phyloP scores from a whole-genome alignment of 2,113 vertebrate species.

The Ornithorhynchus anatinus region DNA sequence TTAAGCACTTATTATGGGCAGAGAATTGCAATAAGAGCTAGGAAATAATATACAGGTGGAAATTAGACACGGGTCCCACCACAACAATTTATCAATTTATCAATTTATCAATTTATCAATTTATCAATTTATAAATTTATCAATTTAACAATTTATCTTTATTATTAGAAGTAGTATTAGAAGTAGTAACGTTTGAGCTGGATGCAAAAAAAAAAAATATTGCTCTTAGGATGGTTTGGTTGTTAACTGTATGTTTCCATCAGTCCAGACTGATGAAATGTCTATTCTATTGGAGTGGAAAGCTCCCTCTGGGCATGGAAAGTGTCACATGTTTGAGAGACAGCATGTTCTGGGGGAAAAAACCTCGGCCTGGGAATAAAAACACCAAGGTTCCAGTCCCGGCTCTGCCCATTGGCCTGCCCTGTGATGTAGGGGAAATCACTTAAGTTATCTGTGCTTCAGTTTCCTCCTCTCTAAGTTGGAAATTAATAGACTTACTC shows the following conservation, averaged over 20 bases:
- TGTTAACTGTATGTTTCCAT: conserved; percentile 54
- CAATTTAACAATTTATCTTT: no score
- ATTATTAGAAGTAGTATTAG: no score
- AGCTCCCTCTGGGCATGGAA: background rate
- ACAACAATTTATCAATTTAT: no score
- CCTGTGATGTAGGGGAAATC: background rate
- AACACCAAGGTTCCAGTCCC: background rate
- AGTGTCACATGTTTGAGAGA: background rate
- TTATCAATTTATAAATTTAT: no score
- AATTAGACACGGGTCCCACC: no score
- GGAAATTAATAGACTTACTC: background rate
- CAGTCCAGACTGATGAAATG: no score
- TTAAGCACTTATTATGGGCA: no score
- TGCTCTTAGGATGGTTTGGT: conserved; percentile 53
- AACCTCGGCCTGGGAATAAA: background rate
- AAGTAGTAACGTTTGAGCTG: conserved; percentile 7
- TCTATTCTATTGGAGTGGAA: no score
- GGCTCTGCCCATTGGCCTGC: background rate
- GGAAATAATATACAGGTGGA: no score
- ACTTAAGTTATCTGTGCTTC: background rate
- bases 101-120: no score
- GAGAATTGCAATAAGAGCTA: no score
- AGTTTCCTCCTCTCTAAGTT: background rate
- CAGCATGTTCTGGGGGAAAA: background rate
- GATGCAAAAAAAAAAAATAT: conserved; percentile 53